Conservation (phyloP, 2,113 vertebrate species). For the Hyaena hyaena region DNA sequence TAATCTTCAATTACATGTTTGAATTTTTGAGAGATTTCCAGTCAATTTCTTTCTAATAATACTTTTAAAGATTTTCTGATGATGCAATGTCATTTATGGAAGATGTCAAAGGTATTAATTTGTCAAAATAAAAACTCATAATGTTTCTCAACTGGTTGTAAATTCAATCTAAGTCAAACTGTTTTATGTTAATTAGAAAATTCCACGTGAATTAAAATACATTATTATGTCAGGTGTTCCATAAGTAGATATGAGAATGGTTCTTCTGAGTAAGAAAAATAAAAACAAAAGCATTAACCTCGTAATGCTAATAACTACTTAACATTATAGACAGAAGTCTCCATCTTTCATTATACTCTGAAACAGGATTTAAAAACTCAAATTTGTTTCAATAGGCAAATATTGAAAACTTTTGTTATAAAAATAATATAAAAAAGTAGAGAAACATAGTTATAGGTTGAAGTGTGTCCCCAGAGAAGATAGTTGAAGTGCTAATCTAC, state of each 20-base stretch:
- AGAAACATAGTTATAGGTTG: background rate
- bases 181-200: background rate
- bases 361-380: background rate
- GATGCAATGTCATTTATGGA: conserved; percentile 64
- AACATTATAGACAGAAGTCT: background rate
- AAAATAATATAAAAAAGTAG: background rate
- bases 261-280: background rate
- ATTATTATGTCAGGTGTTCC: background rate
- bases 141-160: conserved; percentile 65
- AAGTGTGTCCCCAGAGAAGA: background rate
- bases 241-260: background rate
- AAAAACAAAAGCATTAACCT: background rate
- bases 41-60: conserved; percentile 73
- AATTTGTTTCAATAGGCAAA: background rate
- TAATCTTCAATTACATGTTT: conserved; percentile 45
- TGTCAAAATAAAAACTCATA: conserved; percentile 73
- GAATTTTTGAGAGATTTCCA: conserved; percentile 48
- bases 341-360: background rate
- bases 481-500: background rate
- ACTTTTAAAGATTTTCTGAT: conserved; percentile 73
- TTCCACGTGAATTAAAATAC: background rate
- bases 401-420: background rate
- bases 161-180: conserved; percentile 54
- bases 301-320: background rate
- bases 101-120: conserved; percentile 73